These are phyloP conservation scores for Philopotamus ludificatus DNA, from an alignment of 1,140 invertebrate species.

Conservation along the genomic window DNA sequence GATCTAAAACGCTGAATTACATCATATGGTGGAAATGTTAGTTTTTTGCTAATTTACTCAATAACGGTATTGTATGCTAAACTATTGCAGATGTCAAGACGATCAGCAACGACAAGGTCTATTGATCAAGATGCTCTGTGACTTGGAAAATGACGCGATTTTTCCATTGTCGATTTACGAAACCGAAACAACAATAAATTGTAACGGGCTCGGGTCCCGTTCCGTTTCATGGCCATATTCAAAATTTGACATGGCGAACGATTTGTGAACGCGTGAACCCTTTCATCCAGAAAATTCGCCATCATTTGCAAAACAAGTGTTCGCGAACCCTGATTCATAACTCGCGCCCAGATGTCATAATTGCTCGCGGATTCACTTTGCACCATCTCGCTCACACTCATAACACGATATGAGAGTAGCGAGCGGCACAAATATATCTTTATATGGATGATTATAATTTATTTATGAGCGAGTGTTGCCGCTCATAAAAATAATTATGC, in stretches of 20 bases:
- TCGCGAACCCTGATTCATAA: constrained; percentile 2
- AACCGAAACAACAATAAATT: constrained; percentile 4
- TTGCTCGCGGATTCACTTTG: constrained; percentile 32
- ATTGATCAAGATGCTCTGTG: constrained; percentile 18
- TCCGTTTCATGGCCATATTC: not conserved
- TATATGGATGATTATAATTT: constrained; percentile 41
- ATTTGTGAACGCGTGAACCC: not conserved
- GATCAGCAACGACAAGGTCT: constrained; percentile 20
- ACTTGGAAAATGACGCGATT: constrained; percentile 31
- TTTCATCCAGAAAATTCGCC: not conserved
- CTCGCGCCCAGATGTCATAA: constrained; percentile 42
- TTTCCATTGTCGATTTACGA: not conserved
- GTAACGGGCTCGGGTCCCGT: not conserved
- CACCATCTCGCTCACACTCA: constrained; percentile 18
- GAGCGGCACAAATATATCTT: constrained; percentile 29
- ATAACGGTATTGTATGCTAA: too few relatives aligned
- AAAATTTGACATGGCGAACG: not conserved
- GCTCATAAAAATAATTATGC: too few relatives aligned
- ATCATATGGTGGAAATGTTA: too few relatives aligned
- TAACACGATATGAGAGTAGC: not conserved
- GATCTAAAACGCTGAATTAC: too few relatives aligned
- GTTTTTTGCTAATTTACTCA: too few relatives aligned
- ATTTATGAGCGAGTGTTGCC: too few relatives aligned
- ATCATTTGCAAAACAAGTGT: too few relatives aligned
- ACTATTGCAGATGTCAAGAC: too few relatives aligned